Base-by-base conservation (phyloP, 2,113 vertebrate species). In the Gambusia affinis region DNA sequence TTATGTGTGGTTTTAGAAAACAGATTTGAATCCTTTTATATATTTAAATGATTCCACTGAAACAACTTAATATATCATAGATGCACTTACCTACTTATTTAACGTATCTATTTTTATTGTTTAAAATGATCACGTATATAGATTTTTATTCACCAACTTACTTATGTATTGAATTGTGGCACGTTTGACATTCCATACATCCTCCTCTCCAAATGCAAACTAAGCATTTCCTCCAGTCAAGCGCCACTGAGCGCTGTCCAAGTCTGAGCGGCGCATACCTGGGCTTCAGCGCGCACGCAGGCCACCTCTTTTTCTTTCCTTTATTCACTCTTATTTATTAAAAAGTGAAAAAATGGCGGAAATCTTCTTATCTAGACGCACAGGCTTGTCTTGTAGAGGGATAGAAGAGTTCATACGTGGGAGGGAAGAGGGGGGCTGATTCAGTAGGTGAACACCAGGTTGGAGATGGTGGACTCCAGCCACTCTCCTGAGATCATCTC, bases 401-500 rank as follows among this genome's bases (percentile, higher is more conserved):
- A 37, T 64, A 39, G 42, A 77, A 78, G 37, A 81, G 84, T 86
- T 90, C 60, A 85, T 87, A 75, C 83, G 71, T 57, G 77, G 77
- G 76, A 51, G 57, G 39, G 39, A 14, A 42, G 39, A 15, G 71
- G 76, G 60, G 44, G 76, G 67, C 75, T 57, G 47, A 51, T 69
- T 98, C 96, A 99, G 93, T 98, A 98, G 72, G 97, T 99, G 95
- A 99, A 99, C 85, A 99, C 98, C 91, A 99, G 94, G 95, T 99
- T 98, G 89, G 98, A 99, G 91, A 99, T 98, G 92, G 96, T 99
- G 93, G 98, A 98, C 94, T 98, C 97, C 85, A 99, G 96, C 97
- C 97, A 99, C 95, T 99, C 98, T 86, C 98, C 98, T 74, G 97
- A 98, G 93, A 99, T 99, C 97, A 99, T 97, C 93, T 99, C 98